Evolutionary conservation across 2,797 vertebrate species (phyloP).

Genomic region (Acipenser transmontanus): DNA sequence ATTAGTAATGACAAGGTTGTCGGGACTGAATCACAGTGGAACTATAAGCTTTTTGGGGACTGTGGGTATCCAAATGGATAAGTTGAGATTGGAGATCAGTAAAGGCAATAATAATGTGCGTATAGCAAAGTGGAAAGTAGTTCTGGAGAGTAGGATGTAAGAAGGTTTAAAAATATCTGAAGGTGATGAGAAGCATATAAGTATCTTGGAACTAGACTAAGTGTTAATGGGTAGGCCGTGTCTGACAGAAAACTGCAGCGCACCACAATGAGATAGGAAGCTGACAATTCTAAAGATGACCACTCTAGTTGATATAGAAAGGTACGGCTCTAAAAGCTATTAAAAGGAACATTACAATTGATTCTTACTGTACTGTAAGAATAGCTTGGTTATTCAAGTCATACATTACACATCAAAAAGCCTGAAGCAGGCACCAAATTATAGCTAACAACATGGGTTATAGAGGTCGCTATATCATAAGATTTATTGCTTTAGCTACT

Average conservation of each 20-base stretch:
- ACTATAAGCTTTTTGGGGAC: constrained; percentile 25
- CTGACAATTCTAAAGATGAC: constrained; percentile 11
- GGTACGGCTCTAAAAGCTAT: not conserved
- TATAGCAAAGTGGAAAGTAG: constrained; percentile 27
- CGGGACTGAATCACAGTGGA: constrained; percentile 22
- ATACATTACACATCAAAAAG: no score
- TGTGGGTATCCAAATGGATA: constrained; percentile 27
- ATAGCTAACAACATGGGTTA: no score
- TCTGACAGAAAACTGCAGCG: constrained; percentile 20
- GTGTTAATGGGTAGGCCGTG: constrained; percentile 27
- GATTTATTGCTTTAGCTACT: no score
- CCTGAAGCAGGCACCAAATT: no score
- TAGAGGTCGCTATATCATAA: no score
- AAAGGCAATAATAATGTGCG: constrained; percentile 33
- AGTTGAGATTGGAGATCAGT: constrained; percentile 33
- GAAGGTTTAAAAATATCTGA: constrained; percentile 31
- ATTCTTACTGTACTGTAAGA: no score
- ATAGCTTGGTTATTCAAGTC: no score
- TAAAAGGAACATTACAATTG: no score
- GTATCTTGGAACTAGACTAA: constrained; percentile 21
- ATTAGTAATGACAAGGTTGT: constrained; percentile 29
- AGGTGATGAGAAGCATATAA: constrained; percentile 28
- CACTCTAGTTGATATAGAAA: not conserved
- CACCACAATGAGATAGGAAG: constrained; percentile 8
- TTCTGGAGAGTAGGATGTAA: constrained; percentile 24